Evolutionary conservation across 2,113 vertebrate species (phyloP), one percentile per base, ranked within the genome.

Genomic region (Engystomops pustulosus): DNA sequence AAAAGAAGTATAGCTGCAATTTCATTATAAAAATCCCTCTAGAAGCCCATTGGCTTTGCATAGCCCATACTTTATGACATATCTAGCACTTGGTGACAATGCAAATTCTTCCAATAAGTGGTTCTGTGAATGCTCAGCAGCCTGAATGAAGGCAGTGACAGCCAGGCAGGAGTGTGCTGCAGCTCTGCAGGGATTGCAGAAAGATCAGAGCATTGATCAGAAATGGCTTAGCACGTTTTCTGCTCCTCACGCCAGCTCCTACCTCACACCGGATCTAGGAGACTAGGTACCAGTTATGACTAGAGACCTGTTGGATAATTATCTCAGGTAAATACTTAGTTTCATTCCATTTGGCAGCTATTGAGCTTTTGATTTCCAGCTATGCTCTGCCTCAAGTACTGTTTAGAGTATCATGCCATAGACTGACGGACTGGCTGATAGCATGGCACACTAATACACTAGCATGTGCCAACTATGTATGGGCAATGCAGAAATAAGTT

Each of bases 171-270:
- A 68, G 36, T 27, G 53, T 27, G 45, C 71, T 76, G 81, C 82
- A 78, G 60, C 62, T 78, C 60, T 84, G 74, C 53, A 76, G 81
- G 70, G 55, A 83, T 30, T 76, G 58, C 82, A 84, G 74, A 76
- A 17, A 84, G 55, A 82, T 60, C 23, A 74, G 3, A 83, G 70
- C 53, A 75, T 49, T 65, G 44, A 47, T 84, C 71, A 49, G 41
- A 15, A 20, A 74, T 3, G 17, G 36, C 41, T 65, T 74, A 60
- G 27, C 51, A 49, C 15, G 44, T 68, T 49, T n/a, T 76, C 41
- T 76, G 20, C 58, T 81, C 30, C 20, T 60, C 70, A 45, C 51
- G 32, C 15, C 17, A 20, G 38, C 9, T 36, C 68, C 20, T 47
- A 72, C 32, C 17, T 72, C 3, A 83, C 67, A 30, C 58, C 36